phyloP scores from a whole-genome alignment of 2,113 vertebrate genomes.

The Chaenogobius annularis region DNA sequence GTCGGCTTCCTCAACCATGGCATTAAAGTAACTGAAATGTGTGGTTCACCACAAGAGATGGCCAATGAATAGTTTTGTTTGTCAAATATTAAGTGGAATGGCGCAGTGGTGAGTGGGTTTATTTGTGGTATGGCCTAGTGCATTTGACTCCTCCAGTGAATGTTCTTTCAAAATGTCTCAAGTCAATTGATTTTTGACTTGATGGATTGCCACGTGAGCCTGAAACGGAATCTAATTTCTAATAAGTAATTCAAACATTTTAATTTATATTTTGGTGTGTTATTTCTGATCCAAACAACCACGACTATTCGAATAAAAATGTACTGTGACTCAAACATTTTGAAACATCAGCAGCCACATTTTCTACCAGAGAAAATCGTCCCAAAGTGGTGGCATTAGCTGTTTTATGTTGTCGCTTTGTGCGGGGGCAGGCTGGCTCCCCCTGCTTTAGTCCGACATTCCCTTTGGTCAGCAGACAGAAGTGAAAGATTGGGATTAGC shows the following conservation, averaged over 20 bases:
- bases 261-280: no score
- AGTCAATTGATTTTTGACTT: no score
- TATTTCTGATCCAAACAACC: no score
- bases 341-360: no score
- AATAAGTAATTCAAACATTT: no score
- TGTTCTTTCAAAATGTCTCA: no score
- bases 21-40: not conserved
- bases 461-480: slow-evolving; percentile 72
- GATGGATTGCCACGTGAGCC: no score
- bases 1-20: not conserved
- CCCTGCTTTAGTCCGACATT: slow-evolving; percentile 48
- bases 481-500: slow-evolving; percentile 65
- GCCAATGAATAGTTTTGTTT: not conserved
- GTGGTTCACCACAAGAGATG: not conserved
- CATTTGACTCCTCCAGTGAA: no score
- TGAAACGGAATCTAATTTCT: no score
- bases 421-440: slow-evolving; percentile 53
- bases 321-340: no score
- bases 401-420: slow-evolving; percentile 43
- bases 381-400: slow-evolving; percentile 1
- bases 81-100: not conserved
- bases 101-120: not conserved
- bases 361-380: not conserved
- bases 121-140: not conserved
- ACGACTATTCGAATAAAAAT: no score